A percentile compares a stretch with the other conserved stretches of the same genome.
phyloP scores from a whole-genome alignment of 2,797 vertebrate species.

The Arctocebus calabarensis region DNA sequence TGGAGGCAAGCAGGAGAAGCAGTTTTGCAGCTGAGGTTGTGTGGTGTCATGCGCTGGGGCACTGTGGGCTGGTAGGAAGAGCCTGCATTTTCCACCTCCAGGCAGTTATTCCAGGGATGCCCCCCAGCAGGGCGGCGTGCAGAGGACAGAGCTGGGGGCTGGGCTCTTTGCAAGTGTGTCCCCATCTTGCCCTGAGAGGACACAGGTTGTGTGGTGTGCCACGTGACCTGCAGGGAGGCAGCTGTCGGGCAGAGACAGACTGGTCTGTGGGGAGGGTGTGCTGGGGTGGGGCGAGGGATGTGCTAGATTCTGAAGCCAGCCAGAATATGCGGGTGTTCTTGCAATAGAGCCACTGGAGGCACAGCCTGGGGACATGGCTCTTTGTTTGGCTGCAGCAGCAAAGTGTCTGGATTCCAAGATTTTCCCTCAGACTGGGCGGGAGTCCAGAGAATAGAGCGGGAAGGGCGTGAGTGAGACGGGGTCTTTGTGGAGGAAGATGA shows the following conservation, averaged over 20 bases:
- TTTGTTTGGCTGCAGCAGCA: background rate
- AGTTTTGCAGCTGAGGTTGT: fast-evolving
- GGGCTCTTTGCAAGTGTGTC: fast-evolving
- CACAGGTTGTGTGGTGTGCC: background rate
- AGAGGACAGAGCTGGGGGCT: fast-evolving
- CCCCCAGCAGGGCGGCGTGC: fast-evolving
- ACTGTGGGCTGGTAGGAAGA: background rate
- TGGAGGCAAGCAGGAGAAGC: background rate
- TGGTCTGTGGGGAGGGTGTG: fast-evolving
- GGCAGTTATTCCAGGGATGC: background rate
- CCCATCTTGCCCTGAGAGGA: fast-evolving
- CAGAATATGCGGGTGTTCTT: background rate
- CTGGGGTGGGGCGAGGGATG: background rate
- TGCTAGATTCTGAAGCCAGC: background rate
- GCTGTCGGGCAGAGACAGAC: background rate
- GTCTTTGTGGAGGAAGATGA: background rate
- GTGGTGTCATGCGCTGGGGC: fast-evolving
- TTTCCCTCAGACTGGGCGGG: background rate
- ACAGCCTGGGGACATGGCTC: background rate
- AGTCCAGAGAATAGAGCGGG: background rate
- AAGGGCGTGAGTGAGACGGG: fast-evolving
- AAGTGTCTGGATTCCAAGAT: background rate
- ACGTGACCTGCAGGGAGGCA: background rate
- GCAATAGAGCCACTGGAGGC: background rate
- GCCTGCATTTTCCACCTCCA: no score